Base-by-base conservation (phyloP, 2,888 invertebrate genomes). In the Odontothrips loti region DNA sequence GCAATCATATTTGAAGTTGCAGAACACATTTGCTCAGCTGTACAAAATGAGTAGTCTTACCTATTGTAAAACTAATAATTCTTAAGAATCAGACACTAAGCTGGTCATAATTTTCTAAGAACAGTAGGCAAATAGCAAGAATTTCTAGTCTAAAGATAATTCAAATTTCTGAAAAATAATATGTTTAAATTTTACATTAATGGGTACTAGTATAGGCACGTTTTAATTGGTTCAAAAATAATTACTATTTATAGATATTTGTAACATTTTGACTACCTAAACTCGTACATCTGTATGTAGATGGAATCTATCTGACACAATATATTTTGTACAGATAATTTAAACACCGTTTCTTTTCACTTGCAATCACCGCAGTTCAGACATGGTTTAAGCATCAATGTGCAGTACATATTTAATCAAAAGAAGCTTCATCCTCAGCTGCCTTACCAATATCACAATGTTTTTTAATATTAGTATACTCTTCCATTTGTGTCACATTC, bases 11-110 rank as follows among this genome's bases (percentile, higher is more conserved):
- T 58, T 15, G 20, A 58, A 58, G 58, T 58, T 58, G 58, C 58
- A 58, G 58, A 58, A 58, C 58, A 58, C 58, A 58, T 58, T 58
- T 58, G 58, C 58, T 58, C 58, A 58, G 58, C 58, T 58, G 58
- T 58, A 58, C 58, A 58, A 58, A 58, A 20, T 58, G 17, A 15
- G 34, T 58, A 58, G 58, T 58, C 6, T 58, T 58, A 43, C 34
- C 15, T 58, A 58, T 20, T 58, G 58, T 58, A 58, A 58, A 51
- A 51, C 6, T 20, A 15, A 20, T 58, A 20, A 58, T 58, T 58
- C 20, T 20, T 58, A 15, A 20, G 17, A 9, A 58, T 58, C 58
- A 58, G 58, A 58, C 58, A 58, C 58, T 58, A 20, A 17, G 17
- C 20, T 58, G 58, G 17, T 58, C 20, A 20, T 58, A 20, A 58